A percentile compares a stretch with the other conserved stretches of the same genome.
These are phyloP conservation scores for Drosophila dives DNA, from an alignment of 2,888 invertebrate species.

Conservation along the genomic window DNA sequence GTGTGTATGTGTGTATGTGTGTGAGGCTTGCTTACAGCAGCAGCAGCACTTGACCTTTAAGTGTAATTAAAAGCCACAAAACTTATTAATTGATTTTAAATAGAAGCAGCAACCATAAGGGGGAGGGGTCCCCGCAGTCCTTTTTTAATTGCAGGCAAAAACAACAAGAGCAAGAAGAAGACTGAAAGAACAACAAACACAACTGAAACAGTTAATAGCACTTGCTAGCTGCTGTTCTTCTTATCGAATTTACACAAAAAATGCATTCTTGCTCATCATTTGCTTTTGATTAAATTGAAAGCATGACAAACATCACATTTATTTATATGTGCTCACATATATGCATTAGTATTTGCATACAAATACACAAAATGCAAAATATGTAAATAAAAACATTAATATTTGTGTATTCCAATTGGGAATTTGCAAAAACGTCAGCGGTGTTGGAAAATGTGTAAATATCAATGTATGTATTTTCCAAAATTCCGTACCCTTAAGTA, in stretches of 20 bases:
- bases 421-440: constrained; percentile 41
- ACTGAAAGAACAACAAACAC: constrained; percentile 9
- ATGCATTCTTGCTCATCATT: constrained; percentile 54
- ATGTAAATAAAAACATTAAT: constrained; percentile 73
- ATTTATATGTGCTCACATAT: constrained; percentile 41
- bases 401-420: constrained; percentile 62
- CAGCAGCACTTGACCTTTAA: constrained; percentile 74
- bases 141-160: constrained; percentile 17
- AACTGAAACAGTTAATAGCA: constrained; percentile 16
- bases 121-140: neutral
- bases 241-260: constrained; percentile 67
- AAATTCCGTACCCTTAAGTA: constrained; percentile 48
- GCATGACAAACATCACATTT: constrained; percentile 49
- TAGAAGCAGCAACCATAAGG: constrained; percentile 3
- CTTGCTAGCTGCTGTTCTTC: constrained; percentile 37
- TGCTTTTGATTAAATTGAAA: constrained; percentile 70
- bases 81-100: constrained; percentile 58
- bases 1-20: constrained; percentile 6
- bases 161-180: neutral
- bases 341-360: constrained; percentile 10
- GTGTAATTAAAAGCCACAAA: constrained; percentile 73
- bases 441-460: constrained; percentile 55
- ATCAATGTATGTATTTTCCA: constrained; percentile 28
- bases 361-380: constrained; percentile 24
- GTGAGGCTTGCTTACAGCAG: constrained; percentile 59